Percentiles rank a stretch among this genome's conserved stretches.
Evolutionary conservation across 2,888 invertebrate genomes (phyloP).

Genomic region (Drosophila rubida): DNA sequence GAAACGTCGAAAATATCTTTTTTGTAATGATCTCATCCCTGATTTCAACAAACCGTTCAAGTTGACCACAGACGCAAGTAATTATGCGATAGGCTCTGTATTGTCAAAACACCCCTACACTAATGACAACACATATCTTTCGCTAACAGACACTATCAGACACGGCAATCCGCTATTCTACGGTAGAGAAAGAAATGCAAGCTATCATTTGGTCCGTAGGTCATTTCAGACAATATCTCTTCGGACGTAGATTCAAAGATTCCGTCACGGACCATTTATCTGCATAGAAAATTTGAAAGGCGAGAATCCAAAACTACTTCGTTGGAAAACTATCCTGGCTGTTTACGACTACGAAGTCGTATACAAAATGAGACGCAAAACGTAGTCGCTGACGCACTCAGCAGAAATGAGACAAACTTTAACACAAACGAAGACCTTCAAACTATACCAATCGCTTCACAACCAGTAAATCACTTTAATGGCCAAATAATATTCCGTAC

Average conservation of each 20-base stretch:
- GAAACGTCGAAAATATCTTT: conserved; percentile 5
- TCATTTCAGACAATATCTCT: neutral
- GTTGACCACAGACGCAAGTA: conserved; percentile 31
- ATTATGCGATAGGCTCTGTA: conserved; percentile 37
- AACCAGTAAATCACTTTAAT: conserved; percentile 57
- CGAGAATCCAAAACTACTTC: conserved; percentile 4
- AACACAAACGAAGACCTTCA: conserved; percentile 24
- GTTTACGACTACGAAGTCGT: conserved; percentile 11
- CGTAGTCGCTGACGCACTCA: conserved; percentile 39
- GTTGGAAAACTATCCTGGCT: conserved; percentile 11
- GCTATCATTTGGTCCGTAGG: conserved; percentile 1
- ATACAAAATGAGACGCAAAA: conserved; percentile 26
- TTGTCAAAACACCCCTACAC: conserved; percentile 23
- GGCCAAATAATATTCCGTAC: conserved; percentile 40
- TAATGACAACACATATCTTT: conserved; percentile 17
- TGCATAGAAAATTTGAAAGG: conserved; percentile 8
- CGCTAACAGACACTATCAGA: conserved; percentile 12
- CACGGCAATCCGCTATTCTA: conserved; percentile 3
- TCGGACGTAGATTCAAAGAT: conserved; percentile 3
- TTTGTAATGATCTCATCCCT: conserved; percentile 16
- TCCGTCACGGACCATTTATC: neutral
- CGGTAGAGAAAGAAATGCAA: conserved; percentile 9
- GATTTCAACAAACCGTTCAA: conserved; percentile 40
- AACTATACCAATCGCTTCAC: conserved; percentile 42
- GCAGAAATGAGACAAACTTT: conserved; percentile 23